These are phyloP conservation scores for Drosophila atripex DNA, from an alignment of 2,888 invertebrate species.

Conservation along the genomic window DNA sequence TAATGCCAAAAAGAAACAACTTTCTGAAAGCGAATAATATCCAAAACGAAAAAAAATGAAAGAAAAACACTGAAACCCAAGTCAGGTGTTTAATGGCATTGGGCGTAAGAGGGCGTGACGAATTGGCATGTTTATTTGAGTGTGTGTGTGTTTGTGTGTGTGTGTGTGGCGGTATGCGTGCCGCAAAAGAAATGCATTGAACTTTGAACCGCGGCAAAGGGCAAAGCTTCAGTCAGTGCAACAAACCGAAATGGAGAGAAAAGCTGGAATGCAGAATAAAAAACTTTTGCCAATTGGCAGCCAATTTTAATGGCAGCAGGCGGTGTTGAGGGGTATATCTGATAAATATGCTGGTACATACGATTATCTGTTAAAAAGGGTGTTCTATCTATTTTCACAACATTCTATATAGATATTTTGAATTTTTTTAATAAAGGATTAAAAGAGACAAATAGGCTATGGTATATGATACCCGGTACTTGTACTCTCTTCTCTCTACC, in stretches of 20 bases:
- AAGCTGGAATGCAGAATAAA: constrained; percentile 27
- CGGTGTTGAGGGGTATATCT: constrained; percentile 6
- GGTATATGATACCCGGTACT: too few species aligned
- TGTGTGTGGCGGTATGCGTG: constrained; percentile 34
- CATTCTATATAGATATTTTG: too few species aligned
- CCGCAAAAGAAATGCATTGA: constrained; percentile 55
- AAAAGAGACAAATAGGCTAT: too few species aligned
- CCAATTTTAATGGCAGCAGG: constrained; percentile 51
- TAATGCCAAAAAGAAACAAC: background rate
- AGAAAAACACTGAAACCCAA: constrained; percentile 1
- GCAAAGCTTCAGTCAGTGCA: constrained; percentile 15
- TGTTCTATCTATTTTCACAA: background rate
- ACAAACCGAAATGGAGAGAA: constrained; percentile 11
- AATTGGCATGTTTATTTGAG: background rate
- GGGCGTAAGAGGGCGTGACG: constrained; percentile 4
- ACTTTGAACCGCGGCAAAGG: constrained; percentile 52
- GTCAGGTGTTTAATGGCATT: constrained; percentile 2
- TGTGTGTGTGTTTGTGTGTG: background rate
- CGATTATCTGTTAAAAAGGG: constrained; percentile 40
- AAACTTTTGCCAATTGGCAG: constrained; percentile 53
- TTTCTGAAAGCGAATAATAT: background rate
- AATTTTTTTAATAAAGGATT: too few species aligned
- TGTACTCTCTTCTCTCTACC: too few species aligned
- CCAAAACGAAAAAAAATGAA: background rate
- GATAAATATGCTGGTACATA: constrained; percentile 33